Base-by-base conservation (phyloP, 64 coral and sea anemone genomes). In the Trachythela sp. region DNA sequence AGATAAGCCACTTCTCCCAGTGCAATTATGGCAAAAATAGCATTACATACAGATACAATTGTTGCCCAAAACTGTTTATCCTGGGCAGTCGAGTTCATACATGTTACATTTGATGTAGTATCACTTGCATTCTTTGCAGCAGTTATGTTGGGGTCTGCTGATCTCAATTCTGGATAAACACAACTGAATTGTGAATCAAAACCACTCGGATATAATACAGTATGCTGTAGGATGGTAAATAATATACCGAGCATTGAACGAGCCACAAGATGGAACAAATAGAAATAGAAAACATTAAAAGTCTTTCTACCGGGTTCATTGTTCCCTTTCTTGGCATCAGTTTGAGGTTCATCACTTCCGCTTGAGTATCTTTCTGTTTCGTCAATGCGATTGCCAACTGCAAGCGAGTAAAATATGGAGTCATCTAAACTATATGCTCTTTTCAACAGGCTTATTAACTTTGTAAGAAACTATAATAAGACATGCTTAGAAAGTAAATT, bases 321-420 rank as follows among this genome's bases (percentile, higher is more conserved):
- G 42, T 45, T 45, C 42, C 42, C 42, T 45, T 11, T 45, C 42
- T n/a, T n/a, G n/a, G 42, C 42, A 11, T 6, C 42, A 6, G 42
- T 45, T 45, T 45, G 42, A 45, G 42, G 42, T 45, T 45, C 42
- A 45, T 45, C 42, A 45, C 42, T 45, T 45, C 42, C 42, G 42
- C 42, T 45, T 45, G 42, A 32, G 9, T 26, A 49, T 49, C 39
- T 35, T 84, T 87, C 40, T 22, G 87, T 34, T 54, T 68, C 13
- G 1, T 88, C 85, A 9, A 92, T 71, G 18, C 90, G 64, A 87
- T 64, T 59, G 54, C 87, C 87, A 5, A 92, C 90, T 51, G 60
- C 86, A 22, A 67, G 83, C 90, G 48, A 64, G 49, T 92, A 92
- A 92, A 45, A n/a, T n/a, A n/a, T n/a, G n/a, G n/a, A n/a, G n/a